These are phyloP conservation scores for Orius insidiosus DNA, from an alignment of 1,140 invertebrate genomes.

Conservation along the genomic window DNA sequence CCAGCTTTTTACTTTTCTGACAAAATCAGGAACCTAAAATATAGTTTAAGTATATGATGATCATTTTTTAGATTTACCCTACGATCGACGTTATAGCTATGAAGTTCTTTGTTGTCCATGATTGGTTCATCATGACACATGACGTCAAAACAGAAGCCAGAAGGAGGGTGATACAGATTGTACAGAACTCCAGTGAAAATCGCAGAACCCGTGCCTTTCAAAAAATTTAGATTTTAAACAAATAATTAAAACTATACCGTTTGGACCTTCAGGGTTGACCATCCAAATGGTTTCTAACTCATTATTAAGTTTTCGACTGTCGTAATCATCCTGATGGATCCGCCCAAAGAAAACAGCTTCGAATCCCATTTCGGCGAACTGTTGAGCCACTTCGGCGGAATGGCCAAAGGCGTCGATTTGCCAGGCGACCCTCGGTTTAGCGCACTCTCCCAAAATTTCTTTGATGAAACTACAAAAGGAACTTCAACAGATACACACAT, in stretches of 20 bases:
- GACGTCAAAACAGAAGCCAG: conserved; percentile 79
- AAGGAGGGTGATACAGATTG: conserved; percentile 64
- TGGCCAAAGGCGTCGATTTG: conserved; percentile 65
- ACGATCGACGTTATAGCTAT: conserved; percentile 49
- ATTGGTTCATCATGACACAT: conserved; percentile 67
- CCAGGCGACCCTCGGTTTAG: conserved; percentile 47
- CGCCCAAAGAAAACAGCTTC: conserved; percentile 58
- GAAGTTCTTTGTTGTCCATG: conserved; percentile 48
- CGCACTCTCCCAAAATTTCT: conserved; percentile 46
- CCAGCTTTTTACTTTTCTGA: conserved; percentile 18
- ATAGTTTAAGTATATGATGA: not conserved
- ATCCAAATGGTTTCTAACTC: conserved; percentile 64
- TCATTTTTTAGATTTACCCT: conserved; percentile 32
- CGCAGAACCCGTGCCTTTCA: too few species aligned
- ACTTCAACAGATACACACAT: not conserved
- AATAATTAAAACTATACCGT: too few species aligned
- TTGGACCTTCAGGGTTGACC: too few species aligned
- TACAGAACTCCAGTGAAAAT: conserved; percentile 55
- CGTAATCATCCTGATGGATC: conserved; percentile 58
- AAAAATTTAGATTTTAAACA: too few species aligned
- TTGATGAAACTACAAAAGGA: conserved; percentile 31
- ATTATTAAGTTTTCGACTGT: conserved; percentile 36
- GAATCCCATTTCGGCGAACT: conserved; percentile 50
- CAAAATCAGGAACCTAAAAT: conserved; percentile 17
- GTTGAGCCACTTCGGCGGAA: conserved; percentile 45